Conservation (phyloP, 2,797 vertebrate species). For the Alfaro cultratus region DNA sequence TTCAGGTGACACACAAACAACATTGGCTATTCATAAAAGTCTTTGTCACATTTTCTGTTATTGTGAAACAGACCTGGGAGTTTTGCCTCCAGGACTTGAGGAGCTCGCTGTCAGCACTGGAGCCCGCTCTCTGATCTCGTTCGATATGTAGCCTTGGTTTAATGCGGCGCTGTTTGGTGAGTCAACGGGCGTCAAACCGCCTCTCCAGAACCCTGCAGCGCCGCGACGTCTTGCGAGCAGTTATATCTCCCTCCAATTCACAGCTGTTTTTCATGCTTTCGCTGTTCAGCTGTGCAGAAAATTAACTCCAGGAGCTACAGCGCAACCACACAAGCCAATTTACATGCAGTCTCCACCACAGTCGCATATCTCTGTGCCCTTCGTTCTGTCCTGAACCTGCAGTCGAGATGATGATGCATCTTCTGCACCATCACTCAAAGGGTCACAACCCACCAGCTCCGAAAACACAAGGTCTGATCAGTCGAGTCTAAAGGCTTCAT, state of each 20-base stretch:
- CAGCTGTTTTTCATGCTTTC: constrained; percentile 66
- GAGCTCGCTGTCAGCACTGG: background rate
- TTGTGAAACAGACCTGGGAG: background rate
- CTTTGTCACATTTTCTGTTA: background rate
- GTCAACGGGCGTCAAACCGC: constrained; percentile 40
- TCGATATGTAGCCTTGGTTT: constrained; percentile 27
- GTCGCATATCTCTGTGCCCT: constrained; percentile 23
- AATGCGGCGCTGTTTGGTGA: constrained; percentile 14
- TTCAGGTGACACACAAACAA: background rate
- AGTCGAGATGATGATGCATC: background rate
- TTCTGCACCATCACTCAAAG: background rate
- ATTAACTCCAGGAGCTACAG: constrained; percentile 72
- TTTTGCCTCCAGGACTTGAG: background rate
- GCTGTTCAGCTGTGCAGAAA: constrained; percentile 80
- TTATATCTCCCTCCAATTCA: constrained; percentile 24
- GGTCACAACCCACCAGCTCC: background rate
- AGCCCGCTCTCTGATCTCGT: constrained; percentile 14
- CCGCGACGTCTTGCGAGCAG: constrained; percentile 38
- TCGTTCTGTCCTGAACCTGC: background rate
- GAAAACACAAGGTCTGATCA: constrained; percentile 12
- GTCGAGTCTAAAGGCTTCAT: background rate
- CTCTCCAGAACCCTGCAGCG: constrained; percentile 42
- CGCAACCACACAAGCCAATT: constrained; percentile 41
- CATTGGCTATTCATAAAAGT: background rate
- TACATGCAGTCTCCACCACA: constrained; percentile 37